phyloP scores from a whole-genome alignment of 2,888 invertebrate species.

The Leuctra nigra region DNA sequence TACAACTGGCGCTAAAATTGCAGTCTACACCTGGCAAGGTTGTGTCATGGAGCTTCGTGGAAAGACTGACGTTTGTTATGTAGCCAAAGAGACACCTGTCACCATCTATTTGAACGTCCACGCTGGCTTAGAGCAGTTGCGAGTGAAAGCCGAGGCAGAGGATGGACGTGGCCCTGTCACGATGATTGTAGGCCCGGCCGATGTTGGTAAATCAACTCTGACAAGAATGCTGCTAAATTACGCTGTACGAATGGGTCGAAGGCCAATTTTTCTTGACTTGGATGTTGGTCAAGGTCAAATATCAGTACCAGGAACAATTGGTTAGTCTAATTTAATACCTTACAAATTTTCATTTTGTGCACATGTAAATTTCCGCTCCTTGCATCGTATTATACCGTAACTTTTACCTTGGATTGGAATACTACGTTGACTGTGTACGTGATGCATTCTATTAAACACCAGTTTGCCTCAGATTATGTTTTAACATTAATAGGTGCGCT shows the following conservation, averaged over 20 bases:
- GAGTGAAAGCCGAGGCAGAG: conserved; percentile 71
- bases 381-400: too few species aligned
- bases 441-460: too few species aligned
- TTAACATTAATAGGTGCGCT: conserved; percentile 65
- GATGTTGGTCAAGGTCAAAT: conserved; percentile 94
- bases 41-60: conserved; percentile 82
- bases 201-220: conserved; percentile 95
- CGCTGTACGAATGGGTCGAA: conserved; percentile 79
- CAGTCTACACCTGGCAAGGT: conserved; percentile 94
- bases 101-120: conserved; percentile 81
- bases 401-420: too few species aligned
- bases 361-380: too few species aligned
- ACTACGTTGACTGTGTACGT: too few species aligned
- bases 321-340: conserved; percentile 43
- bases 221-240: conserved; percentile 87
- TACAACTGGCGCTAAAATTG: conserved; percentile 84
- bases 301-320: conserved; percentile 87
- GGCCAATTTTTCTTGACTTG: conserved; percentile 89
- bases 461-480: too few species aligned
- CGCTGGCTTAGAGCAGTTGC: conserved; percentile 85
- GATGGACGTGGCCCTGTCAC: conserved; percentile 72
- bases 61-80: conserved; percentile 86
- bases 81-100: conserved; percentile 97
- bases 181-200: conserved; percentile 89
- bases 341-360: too few species aligned